Percentiles rank a stretch among this genome's conserved stretches.
Conservation (phyloP, 2,113 vertebrate genomes). For the Gambusia holbrooki region DNA sequence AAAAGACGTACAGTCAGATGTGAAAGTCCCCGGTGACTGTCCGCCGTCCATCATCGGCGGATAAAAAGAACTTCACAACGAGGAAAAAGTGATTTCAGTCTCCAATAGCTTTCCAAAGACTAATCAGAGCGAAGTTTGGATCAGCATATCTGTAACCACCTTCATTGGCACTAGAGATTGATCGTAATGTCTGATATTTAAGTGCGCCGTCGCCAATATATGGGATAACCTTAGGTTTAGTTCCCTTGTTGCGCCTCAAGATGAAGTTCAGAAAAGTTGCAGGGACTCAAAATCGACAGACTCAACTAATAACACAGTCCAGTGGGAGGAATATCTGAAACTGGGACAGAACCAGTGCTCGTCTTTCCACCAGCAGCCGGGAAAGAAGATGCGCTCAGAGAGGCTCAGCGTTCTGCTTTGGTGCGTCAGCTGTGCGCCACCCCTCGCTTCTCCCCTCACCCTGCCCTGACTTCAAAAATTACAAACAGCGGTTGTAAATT, state of each 20-base stretch:
- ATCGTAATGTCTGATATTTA: neutral
- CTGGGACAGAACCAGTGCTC: conserved; percentile 28
- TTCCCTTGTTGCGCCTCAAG: conserved; percentile 21
- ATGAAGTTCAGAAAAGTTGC: neutral
- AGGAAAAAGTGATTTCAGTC: conserved; percentile 6
- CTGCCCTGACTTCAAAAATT: conserved; percentile 16
- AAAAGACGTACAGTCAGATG: conserved; percentile 49
- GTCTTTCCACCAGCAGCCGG: conserved; percentile 50
- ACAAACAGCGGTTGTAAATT: too few relatives aligned
- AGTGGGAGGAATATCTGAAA: conserved; percentile 15
- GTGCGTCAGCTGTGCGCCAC: conserved; percentile 65
- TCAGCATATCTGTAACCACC: conserved; percentile 18
- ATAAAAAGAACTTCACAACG: conserved; percentile 12
- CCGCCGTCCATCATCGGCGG: conserved; percentile 58
- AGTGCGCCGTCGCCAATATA: neutral
- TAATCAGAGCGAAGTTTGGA: neutral
- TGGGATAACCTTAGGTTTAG: conserved; percentile 2
- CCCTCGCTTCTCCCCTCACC: conserved; percentile 6
- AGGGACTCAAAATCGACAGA: neutral
- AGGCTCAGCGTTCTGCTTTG: conserved; percentile 29
- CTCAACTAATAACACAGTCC: neutral
- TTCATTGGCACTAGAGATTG: conserved; percentile 5
- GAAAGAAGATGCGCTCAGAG: conserved; percentile 65
- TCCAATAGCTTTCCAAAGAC: conserved; percentile 32
- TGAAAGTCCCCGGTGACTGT: conserved; percentile 41